Percentiles rank a stretch among this genome's conserved stretches.
Conservation (phyloP, 2,888 invertebrate genomes). For the Ceriagrion tenellum region DNA sequence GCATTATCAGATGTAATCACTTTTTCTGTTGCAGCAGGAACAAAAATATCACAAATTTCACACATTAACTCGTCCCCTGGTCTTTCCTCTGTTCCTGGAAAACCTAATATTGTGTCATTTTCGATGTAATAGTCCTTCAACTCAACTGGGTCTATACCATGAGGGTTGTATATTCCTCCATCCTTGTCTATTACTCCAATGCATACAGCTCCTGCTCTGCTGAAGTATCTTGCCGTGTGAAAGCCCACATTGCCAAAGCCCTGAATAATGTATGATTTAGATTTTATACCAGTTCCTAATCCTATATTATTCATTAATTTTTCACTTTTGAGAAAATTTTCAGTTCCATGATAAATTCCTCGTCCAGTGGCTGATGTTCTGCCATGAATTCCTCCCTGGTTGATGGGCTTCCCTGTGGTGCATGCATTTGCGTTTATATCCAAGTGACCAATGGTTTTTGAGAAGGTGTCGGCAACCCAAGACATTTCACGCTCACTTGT, state of each 20-base stretch:
- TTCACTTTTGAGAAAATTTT: conserved; percentile 96
- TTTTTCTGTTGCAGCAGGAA: conserved; percentile 97
- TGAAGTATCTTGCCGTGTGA: conserved; percentile 95
- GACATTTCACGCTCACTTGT: conserved; percentile 98
- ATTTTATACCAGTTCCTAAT: conserved; percentile 96
- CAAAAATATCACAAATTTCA: conserved; percentile 97
- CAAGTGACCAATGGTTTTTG: conserved; percentile 92
- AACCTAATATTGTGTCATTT: conserved; percentile 95
- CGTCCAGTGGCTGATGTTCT: conserved; percentile 96
- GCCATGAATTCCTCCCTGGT: conserved; percentile 97
- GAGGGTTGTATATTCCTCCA: conserved; percentile 90
- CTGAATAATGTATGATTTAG: conserved; percentile 96
- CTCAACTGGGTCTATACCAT: conserved; percentile 95
- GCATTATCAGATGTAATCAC: conserved; percentile 96
- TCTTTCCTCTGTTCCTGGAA: conserved; percentile 94
- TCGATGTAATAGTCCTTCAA: conserved; percentile 92
- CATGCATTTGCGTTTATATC: conserved; percentile 98
- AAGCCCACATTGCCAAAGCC: conserved; percentile 98
- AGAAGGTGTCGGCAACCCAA: conserved; percentile 99
- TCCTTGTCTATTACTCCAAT: conserved; percentile 95
- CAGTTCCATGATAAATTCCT: conserved; percentile 95
- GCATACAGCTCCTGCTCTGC: conserved; percentile 94
- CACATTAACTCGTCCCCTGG: conserved; percentile 89
- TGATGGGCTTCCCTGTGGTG: conserved; percentile 98
- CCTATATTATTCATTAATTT: conserved; percentile 97